Conservation (phyloP, 2,113 vertebrate species). For the Balaeniceps rex region DNA sequence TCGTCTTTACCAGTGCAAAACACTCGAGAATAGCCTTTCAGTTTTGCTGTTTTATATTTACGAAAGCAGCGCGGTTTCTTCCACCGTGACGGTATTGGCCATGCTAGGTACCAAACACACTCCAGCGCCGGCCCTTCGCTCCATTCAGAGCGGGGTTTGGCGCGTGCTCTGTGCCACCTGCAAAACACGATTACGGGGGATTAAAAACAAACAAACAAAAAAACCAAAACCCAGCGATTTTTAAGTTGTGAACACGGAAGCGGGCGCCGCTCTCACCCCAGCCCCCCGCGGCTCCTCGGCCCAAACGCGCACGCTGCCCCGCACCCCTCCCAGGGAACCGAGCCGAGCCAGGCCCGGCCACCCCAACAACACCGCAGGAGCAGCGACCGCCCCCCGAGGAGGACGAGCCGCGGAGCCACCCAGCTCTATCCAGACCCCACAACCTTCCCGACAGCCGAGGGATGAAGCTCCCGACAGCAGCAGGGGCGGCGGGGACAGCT, state of each 20-base stretch:
- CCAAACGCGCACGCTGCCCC: too few relatives aligned
- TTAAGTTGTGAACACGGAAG: neutral
- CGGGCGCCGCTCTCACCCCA: accelerated
- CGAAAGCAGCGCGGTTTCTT: neutral
- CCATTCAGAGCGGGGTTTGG: accelerated
- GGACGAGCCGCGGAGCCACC: accelerated
- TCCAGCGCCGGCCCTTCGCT: accelerated
- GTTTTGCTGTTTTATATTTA: too few relatives aligned
- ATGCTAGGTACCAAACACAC: accelerated
- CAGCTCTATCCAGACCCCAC: accelerated
- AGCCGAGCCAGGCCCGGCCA: too few relatives aligned
- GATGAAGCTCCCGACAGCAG: accelerated
- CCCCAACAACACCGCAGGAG: too few relatives aligned
- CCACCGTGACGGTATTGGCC: accelerated
- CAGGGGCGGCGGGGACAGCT: accelerated
- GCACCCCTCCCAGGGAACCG: too few relatives aligned
- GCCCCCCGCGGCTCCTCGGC: accelerated
- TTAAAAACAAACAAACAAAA: too few relatives aligned
- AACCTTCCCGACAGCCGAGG: accelerated
- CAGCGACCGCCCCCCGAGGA: accelerated
- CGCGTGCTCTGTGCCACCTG: too few relatives aligned
- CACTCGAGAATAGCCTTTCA: too few relatives aligned
- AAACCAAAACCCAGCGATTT: too few relatives aligned
- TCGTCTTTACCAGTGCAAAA: neutral
- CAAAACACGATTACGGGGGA: accelerated